Evolutionary conservation across 2,797 vertebrate species (phyloP).

Genomic region (Hozukius guyotensis): DNA sequence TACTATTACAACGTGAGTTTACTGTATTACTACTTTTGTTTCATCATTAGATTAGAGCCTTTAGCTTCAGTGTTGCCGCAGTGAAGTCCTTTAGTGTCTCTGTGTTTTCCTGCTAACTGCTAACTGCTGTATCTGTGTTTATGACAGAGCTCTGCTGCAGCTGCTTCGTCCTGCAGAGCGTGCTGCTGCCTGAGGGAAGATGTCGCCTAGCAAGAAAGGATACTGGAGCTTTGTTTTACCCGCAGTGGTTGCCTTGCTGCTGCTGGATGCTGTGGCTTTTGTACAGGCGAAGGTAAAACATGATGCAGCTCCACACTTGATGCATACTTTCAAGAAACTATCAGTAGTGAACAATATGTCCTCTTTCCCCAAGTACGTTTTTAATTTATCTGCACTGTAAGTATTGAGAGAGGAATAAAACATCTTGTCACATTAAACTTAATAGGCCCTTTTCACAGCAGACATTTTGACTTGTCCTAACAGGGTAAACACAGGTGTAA

Average conservation of each 20-base stretch:
- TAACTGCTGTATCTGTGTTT: neutral
- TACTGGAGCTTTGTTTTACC: neutral
- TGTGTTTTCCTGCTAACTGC: neutral
- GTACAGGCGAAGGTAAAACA: conserved; percentile 73
- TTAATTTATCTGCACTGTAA: neutral
- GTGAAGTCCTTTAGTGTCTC: neutral
- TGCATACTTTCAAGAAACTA: neutral
- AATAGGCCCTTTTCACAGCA: neutral
- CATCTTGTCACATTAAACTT: neutral
- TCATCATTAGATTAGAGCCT: neutral
- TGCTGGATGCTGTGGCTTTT: conserved; percentile 55
- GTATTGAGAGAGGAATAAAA: neutral
- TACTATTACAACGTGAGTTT: conserved; percentile 3
- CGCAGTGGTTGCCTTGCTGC: conserved; percentile 34
- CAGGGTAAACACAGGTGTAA: too few species aligned
- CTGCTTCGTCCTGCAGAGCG: neutral
- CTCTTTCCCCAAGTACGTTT: neutral
- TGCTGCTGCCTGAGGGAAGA: conserved; percentile 12
- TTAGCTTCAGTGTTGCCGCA: neutral
- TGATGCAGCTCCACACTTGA: neutral
- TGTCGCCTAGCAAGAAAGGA: conserved; percentile 37
- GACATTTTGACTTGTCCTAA: too few species aligned
- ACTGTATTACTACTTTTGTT: accelerated
- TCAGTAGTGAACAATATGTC: neutral
- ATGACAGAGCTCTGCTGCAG: conserved; percentile 8